Evolutionary conservation across 2,113 vertebrate genomes (phyloP), one percentile per base, ranked within the genome.

Genomic region (Budorcas taxicolor): DNA sequence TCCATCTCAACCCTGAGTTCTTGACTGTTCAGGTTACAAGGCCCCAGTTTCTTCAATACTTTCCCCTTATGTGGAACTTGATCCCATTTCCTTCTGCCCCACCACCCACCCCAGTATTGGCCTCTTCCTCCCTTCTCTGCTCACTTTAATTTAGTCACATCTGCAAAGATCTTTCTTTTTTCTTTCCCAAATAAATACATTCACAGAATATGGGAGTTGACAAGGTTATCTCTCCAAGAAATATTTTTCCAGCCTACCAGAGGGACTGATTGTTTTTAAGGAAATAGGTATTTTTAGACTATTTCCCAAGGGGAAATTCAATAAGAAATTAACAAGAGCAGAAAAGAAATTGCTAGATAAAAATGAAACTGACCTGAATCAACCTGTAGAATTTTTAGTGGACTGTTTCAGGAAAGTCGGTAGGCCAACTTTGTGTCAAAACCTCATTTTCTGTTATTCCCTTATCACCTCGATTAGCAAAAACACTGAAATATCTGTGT

Each of bases 91-190:
- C 13, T 53, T 80, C 14, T 11, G 45, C 43, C 27, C 4, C 25
- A 1, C n/a, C 33, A 57, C 10, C 4, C 23, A 10, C 3, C 17
- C 58, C 60, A 6, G 9, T 2, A 0, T 23, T 10, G 29, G 8
- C 55, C 62, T 50, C 16, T 2, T 11, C 0, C 4, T n/a, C 15
- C 29, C 52, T 62, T 53, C 47, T 31, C 31, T 50, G 16, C 12
- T 43, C 7, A 21, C 4, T 71, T 71, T 36, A 36, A 71, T 71
- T 50, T 33, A 33, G 19, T 12, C 36, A 67, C 27, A 80, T 45
- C 12, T n/a, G 19, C n/a, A 60, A 67, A 62, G 36, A 71, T 36
- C 2, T 67, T 36, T 29, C 13, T 27, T 36, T n/a, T 29, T 31
- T 53, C 45, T 15, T 31, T 9, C 9, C 23, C 6, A 80, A n/a